phyloP scores from a whole-genome alignment of 2,113 vertebrate genomes.

The Hassar affinis region DNA sequence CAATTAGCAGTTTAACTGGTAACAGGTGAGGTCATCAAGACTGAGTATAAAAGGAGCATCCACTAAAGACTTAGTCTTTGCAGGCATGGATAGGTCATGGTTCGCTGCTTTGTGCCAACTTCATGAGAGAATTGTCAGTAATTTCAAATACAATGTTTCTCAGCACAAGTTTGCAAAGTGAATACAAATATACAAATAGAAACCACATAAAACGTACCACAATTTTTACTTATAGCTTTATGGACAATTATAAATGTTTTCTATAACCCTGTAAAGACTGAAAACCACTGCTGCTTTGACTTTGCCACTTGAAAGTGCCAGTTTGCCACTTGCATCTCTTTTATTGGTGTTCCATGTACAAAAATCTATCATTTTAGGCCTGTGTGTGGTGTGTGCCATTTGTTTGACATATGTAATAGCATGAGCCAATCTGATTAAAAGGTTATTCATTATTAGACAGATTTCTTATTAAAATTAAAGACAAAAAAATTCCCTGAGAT shows the following conservation, averaged over 20 bases:
- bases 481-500: background rate
- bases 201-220: too few relatives aligned
- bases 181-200: too few relatives aligned
- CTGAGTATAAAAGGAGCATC: too few relatives aligned
- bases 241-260: background rate
- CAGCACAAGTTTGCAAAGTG: too few relatives aligned
- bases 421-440: background rate
- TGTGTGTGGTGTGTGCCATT: background rate
- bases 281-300: constrained; percentile 21
- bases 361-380: background rate
- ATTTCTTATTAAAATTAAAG: background rate
- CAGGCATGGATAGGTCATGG: too few relatives aligned
- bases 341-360: constrained; percentile 5
- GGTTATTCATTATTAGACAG: background rate
- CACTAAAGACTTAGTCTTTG: too few relatives aligned
- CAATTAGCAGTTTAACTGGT: too few relatives aligned
- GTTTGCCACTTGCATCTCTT: constrained; percentile 5
- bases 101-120: too few relatives aligned
- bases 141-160: too few relatives aligned
- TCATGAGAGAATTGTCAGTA: too few relatives aligned
- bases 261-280: background rate
- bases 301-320: constrained; percentile 2
- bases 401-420: background rate
- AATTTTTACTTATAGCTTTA: background rate
- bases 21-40: too few relatives aligned